Percentiles rank a stretch among this genome's conserved stretches.
These are phyloP conservation scores for Mythimna loreyi DNA, from an alignment of 2,888 invertebrate species.

Conservation along the genomic window DNA sequence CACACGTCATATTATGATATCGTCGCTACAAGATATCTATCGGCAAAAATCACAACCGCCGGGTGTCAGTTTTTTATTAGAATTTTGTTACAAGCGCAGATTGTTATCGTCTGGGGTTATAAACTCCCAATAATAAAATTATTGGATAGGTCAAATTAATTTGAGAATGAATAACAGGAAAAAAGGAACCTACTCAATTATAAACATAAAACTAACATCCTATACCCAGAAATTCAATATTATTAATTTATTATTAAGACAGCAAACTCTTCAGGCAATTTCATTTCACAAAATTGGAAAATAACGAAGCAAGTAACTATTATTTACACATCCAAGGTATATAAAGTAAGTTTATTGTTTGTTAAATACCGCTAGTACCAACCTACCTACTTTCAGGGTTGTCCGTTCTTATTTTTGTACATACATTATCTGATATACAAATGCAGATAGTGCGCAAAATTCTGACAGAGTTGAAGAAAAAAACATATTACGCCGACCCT, in stretches of 20 bases:
- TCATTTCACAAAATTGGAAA: slow-evolving; percentile 2
- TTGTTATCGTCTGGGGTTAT: background rate
- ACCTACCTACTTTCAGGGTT: no score
- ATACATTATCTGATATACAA: no score
- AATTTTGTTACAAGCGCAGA: no score
- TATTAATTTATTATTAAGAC: background rate
- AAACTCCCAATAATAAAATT: background rate
- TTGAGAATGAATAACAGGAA: background rate
- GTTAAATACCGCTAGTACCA: background rate
- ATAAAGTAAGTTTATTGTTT: slow-evolving; percentile 5
- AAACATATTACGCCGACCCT: no score
- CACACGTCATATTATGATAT: slow-evolving; percentile 64
- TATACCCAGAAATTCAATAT: background rate
- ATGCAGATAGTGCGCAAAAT: no score
- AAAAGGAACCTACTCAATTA: background rate
- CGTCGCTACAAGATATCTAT: slow-evolving; percentile 43
- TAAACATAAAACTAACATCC: background rate
- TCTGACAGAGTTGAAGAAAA: no score
- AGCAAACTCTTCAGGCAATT: background rate
- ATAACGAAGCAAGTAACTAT: background rate
- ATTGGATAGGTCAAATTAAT: background rate
- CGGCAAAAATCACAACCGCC: slow-evolving; percentile 18
- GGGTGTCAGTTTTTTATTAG: slow-evolving; percentile 13
- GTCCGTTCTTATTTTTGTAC: background rate
- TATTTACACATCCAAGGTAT: background rate